Conservation (phyloP, 2,888 invertebrate genomes). For the Balanococcus diminutus region DNA sequence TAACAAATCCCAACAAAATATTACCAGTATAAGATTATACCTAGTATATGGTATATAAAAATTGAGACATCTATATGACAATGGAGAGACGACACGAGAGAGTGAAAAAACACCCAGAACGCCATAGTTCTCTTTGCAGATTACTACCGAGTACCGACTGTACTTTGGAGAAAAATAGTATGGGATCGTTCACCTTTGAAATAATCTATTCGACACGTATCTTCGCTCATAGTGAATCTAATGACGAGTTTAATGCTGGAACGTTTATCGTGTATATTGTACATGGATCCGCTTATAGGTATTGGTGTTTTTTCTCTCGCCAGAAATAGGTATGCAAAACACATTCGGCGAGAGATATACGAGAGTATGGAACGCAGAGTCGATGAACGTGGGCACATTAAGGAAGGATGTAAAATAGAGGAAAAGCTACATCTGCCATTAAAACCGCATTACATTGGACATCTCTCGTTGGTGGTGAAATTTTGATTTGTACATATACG, state of each 20-base stretch:
- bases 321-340: not conserved
- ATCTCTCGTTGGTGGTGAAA: not conserved
- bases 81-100: not conserved
- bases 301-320: not conserved
- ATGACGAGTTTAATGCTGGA: not conserved
- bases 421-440: conserved; percentile 7
- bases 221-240: not conserved
- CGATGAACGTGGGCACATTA: not conserved
- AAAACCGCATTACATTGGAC: not conserved
- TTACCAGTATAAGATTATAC: not conserved
- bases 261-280: not conserved
- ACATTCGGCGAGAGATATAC: not conserved
- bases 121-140: not conserved
- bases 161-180: not conserved
- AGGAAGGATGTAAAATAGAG: not conserved
- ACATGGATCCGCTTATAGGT: not conserved
- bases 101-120: not conserved
- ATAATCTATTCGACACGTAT: conserved; percentile 17
- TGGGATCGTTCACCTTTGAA: not conserved
- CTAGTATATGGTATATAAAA: no score
- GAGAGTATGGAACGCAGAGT: not conserved
- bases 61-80: not conserved
- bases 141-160: not conserved
- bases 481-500: not conserved
- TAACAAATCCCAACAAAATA: not conserved